A percentile compares a stretch with the other conserved stretches of the same genome.
Conservation (phyloP, 2,888 invertebrate species). For the Gastrophysa polygoni region DNA sequence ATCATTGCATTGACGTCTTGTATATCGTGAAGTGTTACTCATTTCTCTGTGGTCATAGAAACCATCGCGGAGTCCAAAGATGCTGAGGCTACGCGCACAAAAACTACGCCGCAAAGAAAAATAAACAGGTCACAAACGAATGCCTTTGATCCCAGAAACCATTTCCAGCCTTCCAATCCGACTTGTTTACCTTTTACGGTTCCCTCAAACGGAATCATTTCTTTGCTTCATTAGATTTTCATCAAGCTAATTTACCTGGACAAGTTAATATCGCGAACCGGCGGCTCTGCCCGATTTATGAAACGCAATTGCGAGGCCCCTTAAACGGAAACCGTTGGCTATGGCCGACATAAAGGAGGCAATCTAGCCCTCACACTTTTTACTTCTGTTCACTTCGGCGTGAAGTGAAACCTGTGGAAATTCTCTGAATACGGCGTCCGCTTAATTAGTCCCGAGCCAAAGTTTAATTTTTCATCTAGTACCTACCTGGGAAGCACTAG, state of each 20-base stretch:
- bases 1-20: no score
- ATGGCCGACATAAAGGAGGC: conserved; percentile 22
- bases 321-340: background rate
- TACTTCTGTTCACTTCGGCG: conserved; percentile 15
- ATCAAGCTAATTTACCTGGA: conserved; percentile 18
- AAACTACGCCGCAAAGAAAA: no score
- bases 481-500: background rate
- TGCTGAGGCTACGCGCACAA: no score
- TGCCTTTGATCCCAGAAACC: background rate
- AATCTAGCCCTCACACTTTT: conserved; percentile 35
- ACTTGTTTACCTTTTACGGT: background rate
- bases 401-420: conserved; percentile 40
- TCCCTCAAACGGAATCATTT: background rate
- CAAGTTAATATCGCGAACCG: conserved; percentile 21
- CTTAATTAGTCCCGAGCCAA: conserved; percentile 44
- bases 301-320: background rate
- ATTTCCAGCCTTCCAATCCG: background rate
- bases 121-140: no score
- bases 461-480: conserved; percentile 45
- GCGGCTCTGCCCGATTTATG: background rate
- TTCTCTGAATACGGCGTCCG: conserved; percentile 41
- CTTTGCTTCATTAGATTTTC: conserved; percentile 11
- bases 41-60: no score
- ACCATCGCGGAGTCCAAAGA: no score
- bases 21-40: no score